Conservation (phyloP, 2,797 vertebrate genomes). For the Myiotriccus ornatus region DNA sequence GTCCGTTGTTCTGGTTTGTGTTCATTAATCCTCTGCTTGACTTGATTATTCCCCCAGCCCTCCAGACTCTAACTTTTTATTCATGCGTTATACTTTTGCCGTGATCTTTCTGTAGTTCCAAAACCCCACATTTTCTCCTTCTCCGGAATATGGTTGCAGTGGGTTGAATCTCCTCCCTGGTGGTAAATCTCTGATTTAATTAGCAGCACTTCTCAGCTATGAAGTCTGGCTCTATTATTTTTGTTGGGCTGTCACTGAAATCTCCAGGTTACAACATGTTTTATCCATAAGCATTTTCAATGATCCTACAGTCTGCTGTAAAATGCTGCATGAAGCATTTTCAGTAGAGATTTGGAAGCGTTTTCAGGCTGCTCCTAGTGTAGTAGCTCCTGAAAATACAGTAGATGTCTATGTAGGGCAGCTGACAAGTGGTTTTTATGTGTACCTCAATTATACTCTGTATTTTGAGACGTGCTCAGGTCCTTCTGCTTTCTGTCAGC, state of each 20-base stretch:
- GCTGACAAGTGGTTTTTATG: constrained; percentile 34
- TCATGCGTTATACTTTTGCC: background rate
- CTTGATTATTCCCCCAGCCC: background rate
- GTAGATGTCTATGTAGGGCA: constrained; percentile 53
- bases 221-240: background rate
- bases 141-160: background rate
- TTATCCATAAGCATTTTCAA: background rate
- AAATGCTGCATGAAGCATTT: background rate
- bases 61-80: background rate
- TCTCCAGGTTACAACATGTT: background rate
- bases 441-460: background rate
- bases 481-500: background rate
- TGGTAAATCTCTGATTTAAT: background rate
- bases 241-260: background rate
- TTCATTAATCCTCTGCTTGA: background rate
- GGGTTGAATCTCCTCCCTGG: background rate
- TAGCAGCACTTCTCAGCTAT: background rate
- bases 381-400: constrained; percentile 46
- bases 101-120: rapidly evolving
- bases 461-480: background rate
- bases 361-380: constrained; percentile 8
- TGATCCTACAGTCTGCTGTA: background rate
- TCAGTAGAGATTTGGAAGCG: background rate
- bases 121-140: background rate
- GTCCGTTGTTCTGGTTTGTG: background rate